phyloP scores from a whole-genome alignment of 2,797 vertebrate species.

The Psittacula echo region DNA sequence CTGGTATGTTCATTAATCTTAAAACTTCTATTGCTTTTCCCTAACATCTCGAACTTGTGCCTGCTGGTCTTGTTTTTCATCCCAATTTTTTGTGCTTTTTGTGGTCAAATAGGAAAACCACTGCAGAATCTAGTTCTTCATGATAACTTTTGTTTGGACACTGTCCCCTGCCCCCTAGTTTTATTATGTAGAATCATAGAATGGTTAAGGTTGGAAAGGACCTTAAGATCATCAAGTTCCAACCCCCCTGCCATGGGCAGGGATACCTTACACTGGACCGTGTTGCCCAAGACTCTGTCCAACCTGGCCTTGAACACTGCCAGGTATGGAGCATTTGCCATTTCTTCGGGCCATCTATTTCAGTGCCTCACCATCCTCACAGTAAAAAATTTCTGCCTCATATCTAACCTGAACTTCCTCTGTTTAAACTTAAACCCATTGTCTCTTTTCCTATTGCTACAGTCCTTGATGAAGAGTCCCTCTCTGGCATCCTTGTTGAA shows the following conservation, averaged over 20 bases:
- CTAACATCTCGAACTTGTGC: not conserved
- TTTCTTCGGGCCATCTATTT: not conserved
- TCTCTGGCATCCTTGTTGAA: not conserved
- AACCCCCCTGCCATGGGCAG: not conserved
- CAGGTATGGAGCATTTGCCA: not conserved
- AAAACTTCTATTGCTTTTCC: not conserved
- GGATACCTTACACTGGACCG: not conserved
- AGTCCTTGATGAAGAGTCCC: not conserved
- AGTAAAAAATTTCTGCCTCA: not conserved
- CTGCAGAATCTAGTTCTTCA: not conserved
- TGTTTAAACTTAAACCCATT: not conserved
- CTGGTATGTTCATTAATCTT: not conserved
- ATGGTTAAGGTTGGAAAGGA: not conserved
- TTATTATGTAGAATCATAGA: not conserved
- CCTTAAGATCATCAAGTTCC: not conserved
- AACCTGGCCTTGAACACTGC: not conserved
- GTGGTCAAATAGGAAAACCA: not conserved
- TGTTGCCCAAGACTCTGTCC: not conserved
- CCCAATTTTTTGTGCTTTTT: not conserved
- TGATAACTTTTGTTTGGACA: not conserved
- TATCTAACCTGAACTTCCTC: not conserved
- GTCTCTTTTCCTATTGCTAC: not conserved
- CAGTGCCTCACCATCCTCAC: not conserved
- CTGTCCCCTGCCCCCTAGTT: not conserved
- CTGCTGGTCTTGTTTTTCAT: not conserved